Base-by-base conservation (phyloP, 2,888 invertebrate species). In the Heteromurus nitidus region DNA sequence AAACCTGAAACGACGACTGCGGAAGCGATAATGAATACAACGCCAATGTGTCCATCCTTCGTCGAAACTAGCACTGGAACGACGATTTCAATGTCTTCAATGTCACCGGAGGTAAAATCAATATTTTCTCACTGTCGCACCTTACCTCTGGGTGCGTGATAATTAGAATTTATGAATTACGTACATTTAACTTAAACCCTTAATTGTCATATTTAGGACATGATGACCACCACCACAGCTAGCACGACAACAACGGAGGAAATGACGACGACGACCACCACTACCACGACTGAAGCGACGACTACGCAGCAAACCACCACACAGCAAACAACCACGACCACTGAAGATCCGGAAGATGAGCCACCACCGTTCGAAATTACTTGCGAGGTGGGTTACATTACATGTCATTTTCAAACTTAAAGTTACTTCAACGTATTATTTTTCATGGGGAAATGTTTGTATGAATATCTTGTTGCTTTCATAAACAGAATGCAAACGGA, bases 281-380 rank as follows among this genome's bases (percentile, higher is more conserved):
- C 80, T 18, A 60, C 84, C 18, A 80, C 82, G 20, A 67, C 76
- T 65, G 67, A 84, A 26, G 55, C 82, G n/a, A 68, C 82, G 11
- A 83, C 85, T 16, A 87, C 85, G n/a, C n/a, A n/a, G n/a, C n/a
- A n/a, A n/a, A 36, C 36, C 13, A 36, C 36, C 36, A 36, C 36
- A 36, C 7, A 36, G n/a, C n/a, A n/a, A n/a, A 80, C 84, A 3
- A 84, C 85, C 1, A 85, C 86, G 9, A 85, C 86, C 5, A 85
- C 86, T 18, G 67, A 67, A 13, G 80, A 70, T 11, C 80, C 81
- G 0, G 75, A 75, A 18, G 65, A 65, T 0, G 42, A 47, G 3
- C 82, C 80, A 26, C 82, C 82, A 75, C 84, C 84, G 50, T 82
- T 84, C 69, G 74, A 82, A 75, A 65, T 85, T 22, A 84, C 85